Conservation (phyloP, 2,797 vertebrate genomes). For the Melanotaenia trifasciata region DNA sequence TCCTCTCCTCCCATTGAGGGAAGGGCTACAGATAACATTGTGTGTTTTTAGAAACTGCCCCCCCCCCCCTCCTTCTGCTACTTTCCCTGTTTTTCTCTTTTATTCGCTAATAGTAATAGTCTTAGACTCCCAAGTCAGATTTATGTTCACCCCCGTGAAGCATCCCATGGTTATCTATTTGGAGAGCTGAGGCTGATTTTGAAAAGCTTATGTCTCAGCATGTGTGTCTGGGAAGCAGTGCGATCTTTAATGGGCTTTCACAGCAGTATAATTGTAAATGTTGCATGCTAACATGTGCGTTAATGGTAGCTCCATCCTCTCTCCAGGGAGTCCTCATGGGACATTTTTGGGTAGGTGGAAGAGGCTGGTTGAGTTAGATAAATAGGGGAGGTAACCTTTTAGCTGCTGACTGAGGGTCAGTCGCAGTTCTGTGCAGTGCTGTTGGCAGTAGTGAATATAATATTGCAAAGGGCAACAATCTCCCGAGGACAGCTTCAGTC, state of each 20-base stretch:
- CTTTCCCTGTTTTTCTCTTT: constrained; percentile 30
- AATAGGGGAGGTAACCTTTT: constrained; percentile 65
- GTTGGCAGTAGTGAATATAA: constrained; percentile 62
- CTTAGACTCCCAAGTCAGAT: constrained; percentile 59
- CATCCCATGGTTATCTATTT: constrained; percentile 47
- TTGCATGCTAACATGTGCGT: constrained; percentile 76
- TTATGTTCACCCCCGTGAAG: constrained; percentile 38
- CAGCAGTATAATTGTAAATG: constrained; percentile 70
- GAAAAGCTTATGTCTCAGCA: constrained; percentile 49
- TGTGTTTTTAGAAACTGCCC: constrained; percentile 53
- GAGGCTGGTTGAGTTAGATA: constrained; percentile 55
- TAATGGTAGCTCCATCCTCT: constrained; percentile 64
- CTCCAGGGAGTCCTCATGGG: constrained; percentile 58
- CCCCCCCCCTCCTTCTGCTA: constrained; percentile 49
- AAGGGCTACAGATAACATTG: constrained; percentile 41
- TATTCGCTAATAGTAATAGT: constrained; percentile 57
- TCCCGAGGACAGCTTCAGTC: constrained; percentile 65
- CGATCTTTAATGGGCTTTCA: constrained; percentile 72
- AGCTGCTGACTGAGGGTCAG: constrained; percentile 70
- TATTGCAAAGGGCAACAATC: constrained; percentile 73
- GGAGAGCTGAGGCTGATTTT: constrained; percentile 33
- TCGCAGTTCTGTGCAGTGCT: constrained; percentile 43
- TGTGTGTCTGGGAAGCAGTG: constrained; percentile 47
- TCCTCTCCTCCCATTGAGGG: constrained; percentile 44
- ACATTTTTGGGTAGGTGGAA: constrained; percentile 41